Evolutionary conservation across 2,113 vertebrate species (phyloP).

Genomic region (Platysteira castanea): DNA sequence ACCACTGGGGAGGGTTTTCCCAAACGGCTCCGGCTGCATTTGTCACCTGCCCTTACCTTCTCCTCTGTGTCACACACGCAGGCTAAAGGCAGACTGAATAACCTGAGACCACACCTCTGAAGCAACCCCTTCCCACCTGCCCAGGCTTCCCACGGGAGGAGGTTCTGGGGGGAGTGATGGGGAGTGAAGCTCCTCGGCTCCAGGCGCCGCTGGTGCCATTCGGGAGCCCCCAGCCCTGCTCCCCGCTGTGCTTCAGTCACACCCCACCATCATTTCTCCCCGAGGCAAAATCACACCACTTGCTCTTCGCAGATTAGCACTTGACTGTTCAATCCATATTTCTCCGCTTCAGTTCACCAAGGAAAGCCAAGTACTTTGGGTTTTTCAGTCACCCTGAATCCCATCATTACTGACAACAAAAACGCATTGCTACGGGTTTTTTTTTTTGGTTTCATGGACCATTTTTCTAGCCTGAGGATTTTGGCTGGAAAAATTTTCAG

Average conservation of each 20-base stretch:
- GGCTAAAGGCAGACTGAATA: neutral
- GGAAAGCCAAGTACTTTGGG: neutral
- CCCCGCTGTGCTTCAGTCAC: neutral
- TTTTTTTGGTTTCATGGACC: neutral
- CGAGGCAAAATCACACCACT: neutral
- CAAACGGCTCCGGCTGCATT: neutral
- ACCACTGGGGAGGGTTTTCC: neutral
- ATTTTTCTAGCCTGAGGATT: neutral
- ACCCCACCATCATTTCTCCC: neutral
- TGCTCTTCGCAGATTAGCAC: neutral
- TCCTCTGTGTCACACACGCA: accelerated
- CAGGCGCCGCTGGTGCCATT: accelerated
- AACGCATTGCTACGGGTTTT: neutral
- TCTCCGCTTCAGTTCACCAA: neutral
- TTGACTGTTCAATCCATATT: neutral
- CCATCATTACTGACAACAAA: neutral
- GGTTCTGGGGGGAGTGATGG: neutral
- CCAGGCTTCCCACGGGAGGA: neutral
- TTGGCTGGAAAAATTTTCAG: neutral
- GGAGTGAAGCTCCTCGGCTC: accelerated
- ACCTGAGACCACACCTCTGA: neutral
- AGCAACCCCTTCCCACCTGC: neutral
- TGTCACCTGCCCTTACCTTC: neutral
- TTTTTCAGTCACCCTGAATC: neutral
- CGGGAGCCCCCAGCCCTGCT: neutral